Evolutionary conservation across 1,140 invertebrate genomes (phyloP).

Genomic region (Pseudomyrmex dendroicus): DNA sequence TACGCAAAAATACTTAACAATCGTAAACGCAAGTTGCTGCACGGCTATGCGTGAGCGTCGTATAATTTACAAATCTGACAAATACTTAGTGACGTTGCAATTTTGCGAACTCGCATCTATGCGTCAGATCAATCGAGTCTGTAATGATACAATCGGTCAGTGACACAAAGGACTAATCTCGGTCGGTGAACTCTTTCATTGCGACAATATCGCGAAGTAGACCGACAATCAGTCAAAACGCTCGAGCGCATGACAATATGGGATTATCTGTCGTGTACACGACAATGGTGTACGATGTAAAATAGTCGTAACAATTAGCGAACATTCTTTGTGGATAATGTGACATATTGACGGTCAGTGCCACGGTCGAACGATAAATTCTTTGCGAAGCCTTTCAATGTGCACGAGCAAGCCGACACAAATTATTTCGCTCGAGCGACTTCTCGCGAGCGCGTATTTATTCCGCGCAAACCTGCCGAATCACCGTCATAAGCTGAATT

Average conservation of each 20-base stretch:
- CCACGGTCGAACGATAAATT: constrained; percentile 62
- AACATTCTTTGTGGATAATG: constrained; percentile 9
- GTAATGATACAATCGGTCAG: constrained; percentile 42
- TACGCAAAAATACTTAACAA: neutral
- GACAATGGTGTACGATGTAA: neutral
- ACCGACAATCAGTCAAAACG: constrained; percentile 16
- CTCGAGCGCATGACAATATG: neutral
- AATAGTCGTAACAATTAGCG: neutral
- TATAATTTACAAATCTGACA: neutral
- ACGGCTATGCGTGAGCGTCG: neutral
- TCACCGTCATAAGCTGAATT: constrained; percentile 47
- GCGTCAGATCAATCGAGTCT: constrained; percentile 34
- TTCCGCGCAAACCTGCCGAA: constrained; percentile 73
- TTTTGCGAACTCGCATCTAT: constrained; percentile 41
- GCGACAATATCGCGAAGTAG: constrained; percentile 34
- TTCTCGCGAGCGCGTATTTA: constrained; percentile 40
- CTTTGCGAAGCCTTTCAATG: constrained; percentile 57
- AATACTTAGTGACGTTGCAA: constrained; percentile 43
- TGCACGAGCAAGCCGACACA: constrained; percentile 57
- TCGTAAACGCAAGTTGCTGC: neutral
- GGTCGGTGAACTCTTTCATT: constrained; percentile 8
- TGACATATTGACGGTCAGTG: constrained; percentile 64
- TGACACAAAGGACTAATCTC: neutral
- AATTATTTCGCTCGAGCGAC: constrained; percentile 72
- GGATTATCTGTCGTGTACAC: neutral